Evolutionary conservation across 2,113 vertebrate species (phyloP).

Genomic region (Sakesphorus luctuosus): DNA sequence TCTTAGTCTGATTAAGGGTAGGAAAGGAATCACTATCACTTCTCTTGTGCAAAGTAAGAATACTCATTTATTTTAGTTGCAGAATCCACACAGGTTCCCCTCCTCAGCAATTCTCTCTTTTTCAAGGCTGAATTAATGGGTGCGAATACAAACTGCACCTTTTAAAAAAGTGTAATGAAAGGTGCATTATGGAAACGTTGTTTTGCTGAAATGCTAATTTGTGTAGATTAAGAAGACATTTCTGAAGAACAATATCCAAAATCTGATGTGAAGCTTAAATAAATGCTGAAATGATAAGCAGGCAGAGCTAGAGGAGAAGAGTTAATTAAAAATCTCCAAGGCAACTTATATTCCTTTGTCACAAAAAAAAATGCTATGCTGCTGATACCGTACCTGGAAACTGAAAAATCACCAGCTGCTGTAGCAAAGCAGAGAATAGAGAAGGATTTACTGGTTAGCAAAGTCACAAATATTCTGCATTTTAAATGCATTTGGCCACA

Average conservation of each 20-base stretch:
- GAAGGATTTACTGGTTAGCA: conserved; percentile 18
- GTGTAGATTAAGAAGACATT: conserved; percentile 59
- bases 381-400: conserved; percentile 67
- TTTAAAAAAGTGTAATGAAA: neutral
- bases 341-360: conserved; percentile 75
- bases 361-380: conserved; percentile 58
- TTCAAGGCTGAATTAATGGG: neutral
- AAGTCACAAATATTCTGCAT: conserved; percentile 16
- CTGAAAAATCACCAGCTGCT: conserved; percentile 56
- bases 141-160: conserved; percentile 20
- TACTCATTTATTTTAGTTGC: neutral
- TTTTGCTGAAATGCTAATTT: conserved; percentile 68
- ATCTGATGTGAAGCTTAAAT: conserved; percentile 71
- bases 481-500: conserved; percentile 2
- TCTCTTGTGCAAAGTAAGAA: neutral
- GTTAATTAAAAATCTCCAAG: conserved; percentile 79
- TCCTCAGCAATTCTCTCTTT: neutral
- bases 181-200: neutral
- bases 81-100: neutral
- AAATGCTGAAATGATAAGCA: conserved; percentile 70
- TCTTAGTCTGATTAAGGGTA: neutral
- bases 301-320: conserved; percentile 66
- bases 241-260: conserved; percentile 63
- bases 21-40: neutral
- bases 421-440: neutral